Conservation (phyloP, 2,113 vertebrate genomes). For the Hymenochirus boettgeri region DNA sequence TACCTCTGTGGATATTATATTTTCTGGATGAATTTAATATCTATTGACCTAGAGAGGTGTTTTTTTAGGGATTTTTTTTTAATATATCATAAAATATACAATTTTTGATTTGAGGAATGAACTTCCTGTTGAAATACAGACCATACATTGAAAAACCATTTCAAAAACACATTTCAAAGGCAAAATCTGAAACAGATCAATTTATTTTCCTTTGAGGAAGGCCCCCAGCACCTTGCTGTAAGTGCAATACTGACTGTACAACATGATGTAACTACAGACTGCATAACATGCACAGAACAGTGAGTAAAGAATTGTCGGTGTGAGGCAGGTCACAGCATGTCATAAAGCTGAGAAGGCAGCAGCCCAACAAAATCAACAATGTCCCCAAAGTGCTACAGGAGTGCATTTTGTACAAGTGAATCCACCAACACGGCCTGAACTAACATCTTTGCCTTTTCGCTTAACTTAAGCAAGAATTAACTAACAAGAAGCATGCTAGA, state of each 20-base stretch:
- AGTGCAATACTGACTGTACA: constrained; percentile 36
- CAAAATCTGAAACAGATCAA: not conserved
- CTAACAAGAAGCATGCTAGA: not conserved
- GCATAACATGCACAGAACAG: constrained; percentile 31
- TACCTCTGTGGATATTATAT: too few species aligned
- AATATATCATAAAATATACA: too few species aligned
- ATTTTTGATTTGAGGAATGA: too few species aligned
- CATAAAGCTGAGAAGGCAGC: not conserved
- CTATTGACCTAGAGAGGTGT: too few species aligned
- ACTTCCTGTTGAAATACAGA: too few species aligned
- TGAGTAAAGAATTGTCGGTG: not conserved
- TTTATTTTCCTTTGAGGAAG: not conserved
- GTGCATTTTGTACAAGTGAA: too few species aligned
- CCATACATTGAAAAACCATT: too few species aligned
- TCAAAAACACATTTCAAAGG: too few species aligned
- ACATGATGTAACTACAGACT: not conserved
- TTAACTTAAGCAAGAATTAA: not conserved
- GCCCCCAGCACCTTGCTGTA: constrained; percentile 1
- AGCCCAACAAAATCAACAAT: not conserved
- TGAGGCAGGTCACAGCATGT: constrained; percentile 3
- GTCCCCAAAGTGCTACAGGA: not conserved
- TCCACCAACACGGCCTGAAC: too few species aligned
- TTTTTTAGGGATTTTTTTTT: too few species aligned
- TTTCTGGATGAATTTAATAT: too few species aligned
- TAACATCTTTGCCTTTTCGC: too few species aligned